Base-by-base conservation (phyloP, 2,888 invertebrate species). In the Spatulosminthurus flaviceps region DNA sequence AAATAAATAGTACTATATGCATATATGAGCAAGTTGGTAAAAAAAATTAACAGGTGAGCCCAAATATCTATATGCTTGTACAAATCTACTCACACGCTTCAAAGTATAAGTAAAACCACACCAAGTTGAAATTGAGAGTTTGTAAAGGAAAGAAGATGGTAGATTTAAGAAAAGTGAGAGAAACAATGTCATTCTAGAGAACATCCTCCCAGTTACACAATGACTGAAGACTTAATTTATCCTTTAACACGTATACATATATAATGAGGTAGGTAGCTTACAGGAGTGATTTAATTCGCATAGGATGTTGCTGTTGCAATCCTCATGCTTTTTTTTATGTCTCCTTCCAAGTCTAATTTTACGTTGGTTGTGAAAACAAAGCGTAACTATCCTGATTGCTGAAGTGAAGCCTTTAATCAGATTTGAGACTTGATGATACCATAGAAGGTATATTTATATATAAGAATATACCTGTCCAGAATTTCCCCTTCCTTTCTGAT, bases 361-460 rank as follows among this genome's bases (percentile, higher is more conserved):
- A 21, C 16, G 2, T 64, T 24, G 64, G 7, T 19, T 64, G 64
- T 64, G 26, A 4, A 64, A 64, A 64, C 64, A 24, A 64, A 64
- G 64, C 64, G 21, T 64, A 26, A 22, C 24, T 13, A 24, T 24
- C 64, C 4, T 26, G 11, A 64, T 2, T 51, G 16, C 51, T 13
- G 19, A 51, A 51, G 51, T 51, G n/a, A n/a, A 51, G 51, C n/a
- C n/a, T 51, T n/a, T 51, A 64, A 64, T 64, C 64, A 64, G 64
- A 26, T 64, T 24, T 64, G 26, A 64, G 26, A 24, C 19, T n/a
- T n/a, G n/a, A n/a, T n/a, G n/a, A n/a, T n/a, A n/a, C n/a, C n/a
- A n/a, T n/a, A n/a, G n/a, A n/a, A n/a, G n/a, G n/a, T n/a, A n/a
- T n/a, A n/a, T n/a, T n/a, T 24, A 51, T 16, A 7, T 5, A 13